Conservation (phyloP, 1,140 invertebrate genomes). For the Ips typographus region DNA sequence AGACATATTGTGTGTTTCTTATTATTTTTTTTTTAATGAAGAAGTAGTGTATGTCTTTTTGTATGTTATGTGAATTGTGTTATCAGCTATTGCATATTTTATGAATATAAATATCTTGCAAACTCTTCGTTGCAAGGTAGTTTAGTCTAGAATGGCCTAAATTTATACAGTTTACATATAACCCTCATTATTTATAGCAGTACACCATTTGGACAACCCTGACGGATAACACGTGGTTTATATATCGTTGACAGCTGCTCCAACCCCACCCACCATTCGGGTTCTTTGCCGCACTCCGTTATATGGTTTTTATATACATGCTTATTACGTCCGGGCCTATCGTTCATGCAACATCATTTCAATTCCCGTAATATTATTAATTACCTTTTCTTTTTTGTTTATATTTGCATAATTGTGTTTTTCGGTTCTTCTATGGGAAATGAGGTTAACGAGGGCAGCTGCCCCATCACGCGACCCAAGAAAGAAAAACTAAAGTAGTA, state of each 20-base stretch:
- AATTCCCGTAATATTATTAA: too few species aligned
- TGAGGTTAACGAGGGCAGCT: too few species aligned
- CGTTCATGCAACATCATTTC: constrained; percentile 7
- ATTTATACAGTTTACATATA: constrained; percentile 19
- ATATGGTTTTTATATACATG: constrained; percentile 4
- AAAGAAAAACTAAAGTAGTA: too few species aligned
- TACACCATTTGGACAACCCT: constrained; percentile 35
- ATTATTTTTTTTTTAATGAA: too few species aligned
- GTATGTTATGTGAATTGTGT: too few species aligned
- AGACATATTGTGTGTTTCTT: too few species aligned
- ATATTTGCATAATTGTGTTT: background rate
- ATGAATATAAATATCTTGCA: too few species aligned
- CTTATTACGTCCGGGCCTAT: constrained; percentile 7
- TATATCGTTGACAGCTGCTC: constrained; percentile 41
- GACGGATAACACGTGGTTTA: constrained; percentile 41
- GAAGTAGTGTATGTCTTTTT: too few species aligned
- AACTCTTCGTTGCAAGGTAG: constrained; percentile 11
- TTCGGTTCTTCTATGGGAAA: too few species aligned
- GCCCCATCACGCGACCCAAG: too few species aligned
- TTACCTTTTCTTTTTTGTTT: background rate
- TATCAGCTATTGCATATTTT: too few species aligned
- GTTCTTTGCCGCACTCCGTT: background rate
- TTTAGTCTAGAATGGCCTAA: constrained; percentile 25
- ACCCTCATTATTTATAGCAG: constrained; percentile 25
- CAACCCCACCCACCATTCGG: constrained; percentile 35